These are phyloP conservation scores for Drosophila nr. medialis DNA, from an alignment of 2,888 invertebrate genomes.

Conservation along the genomic window DNA sequence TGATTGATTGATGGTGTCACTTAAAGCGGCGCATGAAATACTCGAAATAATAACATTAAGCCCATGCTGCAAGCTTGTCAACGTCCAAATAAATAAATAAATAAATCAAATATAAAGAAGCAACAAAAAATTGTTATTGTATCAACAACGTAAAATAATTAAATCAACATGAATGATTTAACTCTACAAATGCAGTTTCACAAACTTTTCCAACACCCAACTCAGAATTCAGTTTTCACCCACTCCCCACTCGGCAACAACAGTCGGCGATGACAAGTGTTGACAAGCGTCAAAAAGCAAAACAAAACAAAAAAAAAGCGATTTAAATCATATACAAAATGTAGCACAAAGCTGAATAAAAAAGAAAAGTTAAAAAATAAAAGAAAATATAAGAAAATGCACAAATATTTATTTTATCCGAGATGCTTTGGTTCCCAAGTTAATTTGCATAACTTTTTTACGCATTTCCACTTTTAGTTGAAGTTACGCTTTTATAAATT, in stretches of 20 bases:
- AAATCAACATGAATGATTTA: conserved; percentile 81
- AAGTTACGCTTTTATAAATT: background rate
- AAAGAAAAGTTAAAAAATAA: conserved; percentile 18
- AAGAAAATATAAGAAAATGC: background rate
- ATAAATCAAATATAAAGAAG: conserved; percentile 62
- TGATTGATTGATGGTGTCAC: conserved; percentile 73
- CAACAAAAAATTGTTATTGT: conserved; percentile 60
- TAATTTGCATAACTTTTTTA: conserved; percentile 3
- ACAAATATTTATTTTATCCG: conserved; percentile 1
- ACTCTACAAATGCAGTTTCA: conserved; percentile 70
- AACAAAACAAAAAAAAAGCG: conserved; percentile 28
- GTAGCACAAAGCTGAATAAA: conserved; percentile 31
- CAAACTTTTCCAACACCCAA: conserved; percentile 52
- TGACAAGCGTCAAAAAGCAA: conserved; percentile 58
- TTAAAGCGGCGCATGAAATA: conserved; percentile 58
- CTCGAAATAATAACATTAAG: conserved; percentile 53
- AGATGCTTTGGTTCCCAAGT: background rate
- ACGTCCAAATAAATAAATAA: conserved; percentile 65
- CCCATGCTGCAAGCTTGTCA: conserved; percentile 39
- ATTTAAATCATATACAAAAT: conserved; percentile 42
- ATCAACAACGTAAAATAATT: conserved; percentile 77
- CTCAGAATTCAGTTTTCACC: conserved; percentile 9
- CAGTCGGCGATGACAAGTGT: conserved; percentile 73
- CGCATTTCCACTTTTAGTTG: background rate
- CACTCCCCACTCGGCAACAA: conserved; percentile 24